These are phyloP conservation scores for Paraescarpia echinospica DNA, from an alignment of 1,140 invertebrate species.

Conservation along the genomic window DNA sequence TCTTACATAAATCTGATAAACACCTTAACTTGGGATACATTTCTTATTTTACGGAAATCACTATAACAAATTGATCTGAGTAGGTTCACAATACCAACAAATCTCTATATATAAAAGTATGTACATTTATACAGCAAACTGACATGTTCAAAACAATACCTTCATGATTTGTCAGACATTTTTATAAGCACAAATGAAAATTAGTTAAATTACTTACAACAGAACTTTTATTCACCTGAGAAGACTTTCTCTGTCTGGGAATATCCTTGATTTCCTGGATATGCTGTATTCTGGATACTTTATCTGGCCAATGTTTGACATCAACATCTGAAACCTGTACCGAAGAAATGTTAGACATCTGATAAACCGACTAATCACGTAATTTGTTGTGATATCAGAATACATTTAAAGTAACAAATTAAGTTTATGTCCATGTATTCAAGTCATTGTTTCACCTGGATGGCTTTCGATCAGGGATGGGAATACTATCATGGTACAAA, in stretches of 20 bases:
- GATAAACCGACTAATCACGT: background rate
- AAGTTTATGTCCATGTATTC: background rate
- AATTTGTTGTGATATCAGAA: background rate
- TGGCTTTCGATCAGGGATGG: background rate
- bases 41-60: no score
- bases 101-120: background rate
- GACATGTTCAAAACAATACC: background rate
- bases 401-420: background rate
- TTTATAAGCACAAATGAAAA: background rate
- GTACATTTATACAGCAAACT: background rate
- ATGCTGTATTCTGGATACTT: conserved; percentile 59
- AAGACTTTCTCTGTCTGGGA: conserved; percentile 56
- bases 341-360: background rate
- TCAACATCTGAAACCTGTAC: conserved; percentile 57
- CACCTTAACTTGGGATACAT: no score
- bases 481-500: background rate
- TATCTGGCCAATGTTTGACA: conserved; percentile 60
- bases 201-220: background rate
- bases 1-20: no score
- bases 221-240: conserved; percentile 44
- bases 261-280: conserved; percentile 56
- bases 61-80: background rate
- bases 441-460: background rate
- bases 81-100: conserved; percentile 15
- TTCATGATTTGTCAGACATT: background rate